Percentiles rank a stretch among this genome's conserved stretches.
Conservation (phyloP, 2,888 invertebrate genomes). For the Xestia c-nigrum region DNA sequence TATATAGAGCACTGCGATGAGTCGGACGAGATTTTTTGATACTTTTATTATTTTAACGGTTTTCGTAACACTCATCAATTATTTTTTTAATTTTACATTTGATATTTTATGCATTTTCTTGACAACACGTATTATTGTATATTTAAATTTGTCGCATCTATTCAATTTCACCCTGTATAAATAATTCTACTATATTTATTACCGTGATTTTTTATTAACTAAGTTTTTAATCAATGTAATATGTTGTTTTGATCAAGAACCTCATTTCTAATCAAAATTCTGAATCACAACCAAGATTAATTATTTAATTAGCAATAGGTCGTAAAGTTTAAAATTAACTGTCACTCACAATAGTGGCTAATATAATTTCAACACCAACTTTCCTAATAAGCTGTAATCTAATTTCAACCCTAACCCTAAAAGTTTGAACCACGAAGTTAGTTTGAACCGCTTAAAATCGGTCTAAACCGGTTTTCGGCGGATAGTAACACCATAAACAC, state of each 20-base stretch:
- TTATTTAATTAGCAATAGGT: constrained; percentile 22
- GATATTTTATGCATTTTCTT: too few species aligned
- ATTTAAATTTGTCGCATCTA: too few species aligned
- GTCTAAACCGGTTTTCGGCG: constrained; percentile 23
- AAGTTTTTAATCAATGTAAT: background rate
- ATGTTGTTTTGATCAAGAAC: background rate
- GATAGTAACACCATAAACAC: constrained; percentile 17
- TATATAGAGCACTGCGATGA: too few species aligned
- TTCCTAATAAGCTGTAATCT: constrained; percentile 48
- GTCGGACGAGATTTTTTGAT: too few species aligned
- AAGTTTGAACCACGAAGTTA: constrained; percentile 35
- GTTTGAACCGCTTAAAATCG: constrained; percentile 41
- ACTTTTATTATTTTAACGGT: too few species aligned
- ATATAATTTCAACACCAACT: constrained; percentile 42
- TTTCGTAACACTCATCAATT: too few species aligned
- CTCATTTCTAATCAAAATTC: background rate
- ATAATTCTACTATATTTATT: background rate
- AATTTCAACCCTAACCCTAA: constrained; percentile 44
- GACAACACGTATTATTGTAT: too few species aligned
- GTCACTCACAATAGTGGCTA: constrained; percentile 42
- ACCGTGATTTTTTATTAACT: background rate
- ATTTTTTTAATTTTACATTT: too few species aligned
- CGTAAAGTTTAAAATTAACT: constrained; percentile 33
- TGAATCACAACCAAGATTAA: constrained; percentile 1
- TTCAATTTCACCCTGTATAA: too few species aligned